A percentile compares a stretch with the other conserved stretches of the same genome.
These are phyloP conservation scores for Etheostoma cragini DNA, from an alignment of 2,113 vertebrate genomes.

Conservation along the genomic window DNA sequence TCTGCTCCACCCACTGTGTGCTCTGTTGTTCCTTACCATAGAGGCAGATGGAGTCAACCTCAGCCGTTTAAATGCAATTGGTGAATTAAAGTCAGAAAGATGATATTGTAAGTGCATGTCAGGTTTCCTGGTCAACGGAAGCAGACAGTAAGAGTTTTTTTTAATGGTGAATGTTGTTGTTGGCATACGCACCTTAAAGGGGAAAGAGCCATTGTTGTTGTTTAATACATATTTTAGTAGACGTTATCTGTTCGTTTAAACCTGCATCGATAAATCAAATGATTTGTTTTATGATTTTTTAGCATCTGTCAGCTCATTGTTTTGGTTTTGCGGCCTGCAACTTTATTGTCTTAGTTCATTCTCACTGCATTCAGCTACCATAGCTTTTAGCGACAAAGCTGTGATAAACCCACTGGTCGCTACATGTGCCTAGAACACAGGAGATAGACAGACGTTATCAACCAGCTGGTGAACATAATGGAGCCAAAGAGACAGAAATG, in stretches of 20 bases:
- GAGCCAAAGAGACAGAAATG: background rate
- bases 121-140: background rate
- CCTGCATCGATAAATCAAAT: background rate
- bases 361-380: background rate
- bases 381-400: background rate
- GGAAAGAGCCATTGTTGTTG: background rate
- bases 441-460: background rate
- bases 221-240: background rate
- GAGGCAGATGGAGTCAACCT: background rate
- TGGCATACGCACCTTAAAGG: background rate
- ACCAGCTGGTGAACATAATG: background rate
- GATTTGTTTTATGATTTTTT: background rate
- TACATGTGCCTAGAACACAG: background rate
- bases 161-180: background rate
- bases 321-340: background rate
- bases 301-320: background rate
- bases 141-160: background rate
- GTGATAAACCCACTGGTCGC: background rate
- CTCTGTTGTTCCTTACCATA: background rate
- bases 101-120: background rate
- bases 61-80: background rate
- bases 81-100: background rate
- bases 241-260: background rate
- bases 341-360: too few relatives aligned
- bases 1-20: background rate